Base-by-base conservation (phyloP, 2,888 invertebrate genomes). In the Pycnomerus fuliginosus region DNA sequence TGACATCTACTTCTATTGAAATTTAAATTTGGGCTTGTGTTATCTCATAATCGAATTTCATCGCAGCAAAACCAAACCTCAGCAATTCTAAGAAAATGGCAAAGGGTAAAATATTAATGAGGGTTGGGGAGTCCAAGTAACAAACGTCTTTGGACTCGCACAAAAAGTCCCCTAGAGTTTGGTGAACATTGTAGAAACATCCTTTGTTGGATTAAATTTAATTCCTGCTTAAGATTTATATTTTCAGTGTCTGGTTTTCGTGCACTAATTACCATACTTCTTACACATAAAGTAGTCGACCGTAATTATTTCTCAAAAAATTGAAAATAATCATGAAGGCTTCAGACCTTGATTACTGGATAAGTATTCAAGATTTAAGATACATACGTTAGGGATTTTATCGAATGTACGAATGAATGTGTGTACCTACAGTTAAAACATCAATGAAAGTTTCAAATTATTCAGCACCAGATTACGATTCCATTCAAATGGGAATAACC, bases 401-500 rank as follows among this genome's bases (percentile, higher is more conserved):
- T n/a, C n/a, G 20, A 20, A 20, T 5, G 20, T 8, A 5, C 20
- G 20, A 20, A 20, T 20, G 20, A 8, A 8, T 8, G 20, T 20
- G 20, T 4, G 20, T 20, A 8, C 20, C 4, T 57, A 55, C 59
- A 54, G 58, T 61, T 56, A 56, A n/a, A 53, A 59, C 51, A 53
- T 60, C 56, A 63, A 62, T 62, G 61, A 61, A 63, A 62, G 55
- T 63, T 63, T 58, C 57, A 60, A 61, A 64, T 62, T 60, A 62
- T 62, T 62, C 61, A 60, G 53, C 55, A 49, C 55, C 44, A 50
- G 51, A 60, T 64, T 65, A 61, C 55, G 58, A 64, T 63, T 65
- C 65, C 55, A 65, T 65, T 65, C 62, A 65, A 60, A 65, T 65
- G 65, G 63, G 61, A 65, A 64, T 64, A 58, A 42, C 51, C 55